These are phyloP conservation scores for Sitta europaea DNA, from an alignment of 2,113 vertebrate genomes.

Conservation along the genomic window DNA sequence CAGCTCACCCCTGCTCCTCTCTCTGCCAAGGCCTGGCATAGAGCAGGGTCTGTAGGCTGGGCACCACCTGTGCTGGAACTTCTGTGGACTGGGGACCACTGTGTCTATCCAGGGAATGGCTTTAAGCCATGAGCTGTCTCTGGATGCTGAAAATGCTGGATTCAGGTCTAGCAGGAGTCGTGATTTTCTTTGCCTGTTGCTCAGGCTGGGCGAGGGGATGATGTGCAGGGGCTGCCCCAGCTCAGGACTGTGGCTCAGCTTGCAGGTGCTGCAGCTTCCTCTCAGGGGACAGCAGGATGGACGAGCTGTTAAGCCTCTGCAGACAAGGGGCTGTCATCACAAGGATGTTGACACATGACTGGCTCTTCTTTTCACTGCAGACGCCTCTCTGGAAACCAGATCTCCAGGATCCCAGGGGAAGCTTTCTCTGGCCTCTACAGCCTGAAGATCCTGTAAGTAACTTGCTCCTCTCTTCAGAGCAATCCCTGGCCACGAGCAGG, in stretches of 20 bases:
- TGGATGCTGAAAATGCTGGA: neutral
- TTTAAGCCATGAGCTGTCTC: neutral
- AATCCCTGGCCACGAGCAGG: neutral
- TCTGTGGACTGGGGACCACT: neutral
- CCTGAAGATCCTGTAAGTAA: constrained; percentile 94
- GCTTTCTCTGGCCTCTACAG: constrained; percentile 88
- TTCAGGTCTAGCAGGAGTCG: neutral
- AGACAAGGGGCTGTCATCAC: neutral
- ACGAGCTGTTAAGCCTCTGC: neutral
- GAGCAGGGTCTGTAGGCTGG: neutral
- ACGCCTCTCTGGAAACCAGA: constrained; percentile 92
- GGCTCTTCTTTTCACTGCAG: constrained; percentile 68
- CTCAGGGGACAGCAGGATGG: neutral
- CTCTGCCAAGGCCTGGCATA: neutral
- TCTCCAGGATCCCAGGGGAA: constrained; percentile 84
- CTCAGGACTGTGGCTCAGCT: fast-evolving
- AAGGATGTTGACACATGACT: neutral
- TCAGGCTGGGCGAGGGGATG: neutral
- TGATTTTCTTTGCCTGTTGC: neutral
- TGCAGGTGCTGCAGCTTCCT: neutral
- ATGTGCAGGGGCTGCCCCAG: neutral
- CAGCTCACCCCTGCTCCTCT: neutral
- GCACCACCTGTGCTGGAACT: neutral
- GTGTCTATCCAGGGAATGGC: neutral
- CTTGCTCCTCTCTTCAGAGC: neutral